A percentile compares a stretch with the other conserved stretches of the same genome.
These are phyloP conservation scores for Zoanthus solanderi DNA, from an alignment of 92 coral and sea anemone genomes.

Conservation along the genomic window DNA sequence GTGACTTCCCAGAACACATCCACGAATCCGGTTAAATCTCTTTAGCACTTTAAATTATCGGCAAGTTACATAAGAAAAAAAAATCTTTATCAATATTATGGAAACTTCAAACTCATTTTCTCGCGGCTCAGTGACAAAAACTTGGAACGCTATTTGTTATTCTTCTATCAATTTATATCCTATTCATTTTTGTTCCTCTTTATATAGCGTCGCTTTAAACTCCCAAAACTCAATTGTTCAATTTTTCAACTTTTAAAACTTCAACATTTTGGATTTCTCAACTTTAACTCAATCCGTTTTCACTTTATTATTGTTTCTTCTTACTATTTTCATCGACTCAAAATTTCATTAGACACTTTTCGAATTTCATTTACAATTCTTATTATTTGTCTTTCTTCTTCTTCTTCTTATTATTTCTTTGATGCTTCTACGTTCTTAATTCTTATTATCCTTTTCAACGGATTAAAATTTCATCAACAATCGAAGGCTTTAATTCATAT, in stretches of 20 bases:
- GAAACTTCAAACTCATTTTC: not conserved
- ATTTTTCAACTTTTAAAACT: slow-evolving; percentile 5
- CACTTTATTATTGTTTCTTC: not conserved
- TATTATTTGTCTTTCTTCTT: no score
- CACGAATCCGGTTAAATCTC: not conserved
- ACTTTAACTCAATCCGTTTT: slow-evolving; percentile 6
- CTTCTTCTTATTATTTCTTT: no score
- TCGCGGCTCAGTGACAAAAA: not conserved
- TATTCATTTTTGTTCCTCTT: not conserved
- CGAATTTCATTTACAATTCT: no score
- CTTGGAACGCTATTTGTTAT: not conserved
- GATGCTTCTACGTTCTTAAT: no score
- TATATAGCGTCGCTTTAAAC: no score
- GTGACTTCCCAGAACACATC: not conserved
- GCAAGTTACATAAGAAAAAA: not conserved
- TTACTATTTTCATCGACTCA: not conserved
- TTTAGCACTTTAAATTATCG: not conserved
- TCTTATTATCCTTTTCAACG: no score
- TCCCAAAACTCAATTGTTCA: not conserved
- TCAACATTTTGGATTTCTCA: slow-evolving; percentile 1
- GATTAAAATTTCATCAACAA: no score
- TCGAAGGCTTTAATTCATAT: no score
- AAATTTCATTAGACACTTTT: not conserved
- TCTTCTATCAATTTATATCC: not conserved
- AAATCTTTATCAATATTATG: not conserved